These are phyloP conservation scores for Drosophila watanabei DNA, from an alignment of 1,140 invertebrate species.

Conservation along the genomic window DNA sequence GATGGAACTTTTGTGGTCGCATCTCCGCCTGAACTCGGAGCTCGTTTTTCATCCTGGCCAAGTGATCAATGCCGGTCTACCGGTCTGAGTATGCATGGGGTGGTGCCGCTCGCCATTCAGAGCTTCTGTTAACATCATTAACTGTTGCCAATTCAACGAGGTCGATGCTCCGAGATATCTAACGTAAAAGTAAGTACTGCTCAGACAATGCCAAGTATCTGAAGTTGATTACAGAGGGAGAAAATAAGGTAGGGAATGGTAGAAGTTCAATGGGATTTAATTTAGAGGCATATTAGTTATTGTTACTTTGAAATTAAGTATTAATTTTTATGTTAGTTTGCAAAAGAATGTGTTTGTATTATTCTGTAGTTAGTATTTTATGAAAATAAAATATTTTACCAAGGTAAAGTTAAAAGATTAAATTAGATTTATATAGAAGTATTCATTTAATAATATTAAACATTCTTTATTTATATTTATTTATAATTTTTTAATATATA, in stretches of 20 bases:
- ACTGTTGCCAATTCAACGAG: conserved; percentile 65
- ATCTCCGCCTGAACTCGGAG: conserved; percentile 47
- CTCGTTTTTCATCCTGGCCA: conserved; percentile 66
- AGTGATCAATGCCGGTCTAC: conserved; percentile 56
- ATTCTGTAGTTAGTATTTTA: not conserved
- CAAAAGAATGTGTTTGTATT: not conserved
- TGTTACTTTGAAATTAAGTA: not conserved
- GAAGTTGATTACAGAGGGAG: not conserved
- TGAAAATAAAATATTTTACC: not conserved
- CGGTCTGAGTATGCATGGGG: conserved; percentile 15
- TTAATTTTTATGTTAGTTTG: not conserved
- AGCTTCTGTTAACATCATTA: conserved; percentile 70
- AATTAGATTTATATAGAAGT: not conserved
- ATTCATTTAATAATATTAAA: not conserved
- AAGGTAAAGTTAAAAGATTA: not conserved
- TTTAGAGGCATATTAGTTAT: not conserved
- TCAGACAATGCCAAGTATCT: conserved; percentile 23
- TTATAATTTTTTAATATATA: too few species aligned
- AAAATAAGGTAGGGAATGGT: not conserved
- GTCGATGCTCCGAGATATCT: conserved; percentile 24
- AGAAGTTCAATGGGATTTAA: not conserved
- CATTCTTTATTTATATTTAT: not conserved
- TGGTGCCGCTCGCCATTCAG: conserved; percentile 39
- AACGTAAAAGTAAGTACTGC: conserved; percentile 10
- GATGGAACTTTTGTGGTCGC: conserved; percentile 35